These are phyloP conservation scores for Apis florea DNA, from an alignment of 1,140 invertebrate species.

Conservation along the genomic window DNA sequence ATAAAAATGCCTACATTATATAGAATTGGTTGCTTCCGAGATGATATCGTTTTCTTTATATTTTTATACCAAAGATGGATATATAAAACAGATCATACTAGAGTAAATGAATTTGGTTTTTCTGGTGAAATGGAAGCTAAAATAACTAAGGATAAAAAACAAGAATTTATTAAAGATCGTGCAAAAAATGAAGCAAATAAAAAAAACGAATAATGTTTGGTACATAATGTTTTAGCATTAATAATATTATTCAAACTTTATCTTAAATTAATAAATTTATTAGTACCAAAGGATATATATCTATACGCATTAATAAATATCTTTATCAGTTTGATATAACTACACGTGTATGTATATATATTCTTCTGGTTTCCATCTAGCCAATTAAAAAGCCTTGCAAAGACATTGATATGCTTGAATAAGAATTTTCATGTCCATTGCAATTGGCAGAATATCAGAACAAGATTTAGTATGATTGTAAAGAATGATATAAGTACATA, in stretches of 20 bases:
- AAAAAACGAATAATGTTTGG: conserved; percentile 71
- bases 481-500: neutral
- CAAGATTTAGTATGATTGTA: conserved; percentile 41
- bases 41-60: conserved; percentile 99
- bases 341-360: conserved; percentile 56
- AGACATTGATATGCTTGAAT: conserved; percentile 1
- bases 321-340: conserved; percentile 55
- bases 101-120: conserved; percentile 98
- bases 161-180: conserved; percentile 53
- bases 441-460: conserved; percentile 23
- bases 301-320: conserved; percentile 48
- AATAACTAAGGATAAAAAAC: conserved; percentile 52
- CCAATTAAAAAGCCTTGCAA: conserved; percentile 20
- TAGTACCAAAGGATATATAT: conserved; percentile 63
- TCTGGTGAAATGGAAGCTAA: conserved; percentile 85
- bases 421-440: conserved; percentile 9
- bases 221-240: conserved; percentile 47
- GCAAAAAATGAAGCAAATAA: conserved; percentile 63
- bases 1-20: conserved; percentile 99
- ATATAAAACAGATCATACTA: conserved; percentile 95
- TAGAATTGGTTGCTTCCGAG: conserved; percentile 96
- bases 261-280: conserved; percentile 61
- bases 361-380: conserved; percentile 49
- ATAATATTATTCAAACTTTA: conserved; percentile 56
- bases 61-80: conserved; percentile 99